phyloP scores from a whole-genome alignment of 2,113 vertebrate genomes.

The Chaenogobius annularis region DNA sequence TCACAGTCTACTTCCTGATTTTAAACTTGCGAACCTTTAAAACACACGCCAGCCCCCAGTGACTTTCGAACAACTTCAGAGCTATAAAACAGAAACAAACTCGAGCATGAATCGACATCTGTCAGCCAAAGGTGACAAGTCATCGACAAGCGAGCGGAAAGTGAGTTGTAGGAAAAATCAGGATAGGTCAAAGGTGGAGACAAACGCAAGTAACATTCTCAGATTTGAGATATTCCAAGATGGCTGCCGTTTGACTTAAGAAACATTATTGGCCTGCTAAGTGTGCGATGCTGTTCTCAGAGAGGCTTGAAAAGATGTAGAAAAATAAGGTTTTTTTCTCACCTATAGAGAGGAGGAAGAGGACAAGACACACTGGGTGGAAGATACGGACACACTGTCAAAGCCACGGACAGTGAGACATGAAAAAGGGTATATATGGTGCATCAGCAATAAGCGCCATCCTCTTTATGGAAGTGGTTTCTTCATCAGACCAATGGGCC shows the following conservation, averaged over 20 bases:
- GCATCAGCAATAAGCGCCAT: conserved; percentile 76
- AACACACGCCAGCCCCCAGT: background rate
- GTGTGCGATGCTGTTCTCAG: conserved; percentile 34
- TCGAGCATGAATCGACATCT: conserved; percentile 23
- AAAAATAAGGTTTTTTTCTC: conserved; percentile 67
- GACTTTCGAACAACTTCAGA: background rate
- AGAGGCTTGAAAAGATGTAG: background rate
- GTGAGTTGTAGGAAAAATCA: background rate
- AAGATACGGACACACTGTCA: conserved; percentile 69
- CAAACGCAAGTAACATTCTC: background rate
- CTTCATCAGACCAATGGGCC: conserved; percentile 85
- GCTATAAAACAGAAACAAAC: conserved; percentile 10
- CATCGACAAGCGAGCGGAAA: conserved; percentile 22
- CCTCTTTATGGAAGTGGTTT: conserved; percentile 90
- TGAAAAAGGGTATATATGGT: conserved; percentile 88
- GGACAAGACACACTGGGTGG: conserved; percentile 53
- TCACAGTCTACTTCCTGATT: background rate
- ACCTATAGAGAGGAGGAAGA: conserved; percentile 76
- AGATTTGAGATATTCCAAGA: background rate
- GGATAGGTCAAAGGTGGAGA: conserved; percentile 22
- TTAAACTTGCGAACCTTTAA: background rate
- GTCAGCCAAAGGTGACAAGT: conserved; percentile 42
- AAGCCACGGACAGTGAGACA: conserved; percentile 76
- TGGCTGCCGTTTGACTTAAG: background rate
- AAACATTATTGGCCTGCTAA: background rate